Conservation (phyloP, 2,113 vertebrate species). For the Scolopax mira region DNA sequence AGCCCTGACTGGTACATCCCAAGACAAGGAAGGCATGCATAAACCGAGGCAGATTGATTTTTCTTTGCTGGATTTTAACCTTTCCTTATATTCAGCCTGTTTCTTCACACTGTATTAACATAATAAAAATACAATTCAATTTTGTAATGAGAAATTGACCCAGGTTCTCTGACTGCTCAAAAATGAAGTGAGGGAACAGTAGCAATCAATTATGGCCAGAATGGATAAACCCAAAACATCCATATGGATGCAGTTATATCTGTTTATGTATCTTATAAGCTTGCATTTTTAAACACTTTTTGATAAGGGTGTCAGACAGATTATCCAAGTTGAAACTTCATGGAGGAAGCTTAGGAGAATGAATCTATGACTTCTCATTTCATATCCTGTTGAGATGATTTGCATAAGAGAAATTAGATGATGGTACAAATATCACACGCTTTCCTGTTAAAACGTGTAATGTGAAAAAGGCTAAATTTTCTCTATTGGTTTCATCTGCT, state of each 20-base stretch:
- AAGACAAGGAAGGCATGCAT: background rate
- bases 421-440: background rate
- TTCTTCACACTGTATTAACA: background rate
- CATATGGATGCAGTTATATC: background rate
- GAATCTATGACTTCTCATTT: background rate
- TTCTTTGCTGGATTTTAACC: background rate
- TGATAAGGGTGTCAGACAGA: background rate
- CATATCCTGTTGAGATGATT: background rate
- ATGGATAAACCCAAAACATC: background rate
- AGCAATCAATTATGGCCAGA: background rate
- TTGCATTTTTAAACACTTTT: background rate
- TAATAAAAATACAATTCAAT: background rate
- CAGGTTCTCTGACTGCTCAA: background rate
- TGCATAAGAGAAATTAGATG: background rate
- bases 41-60: background rate
- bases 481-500: background rate
- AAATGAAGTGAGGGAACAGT: background rate
- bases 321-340: background rate
- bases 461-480: background rate
- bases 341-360: background rate
- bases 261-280: background rate
- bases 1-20: background rate
- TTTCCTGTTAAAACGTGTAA: background rate
- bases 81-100: background rate
- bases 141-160: background rate